Conservation (phyloP, 2,888 invertebrate genomes). For the Lasiommata megera region DNA sequence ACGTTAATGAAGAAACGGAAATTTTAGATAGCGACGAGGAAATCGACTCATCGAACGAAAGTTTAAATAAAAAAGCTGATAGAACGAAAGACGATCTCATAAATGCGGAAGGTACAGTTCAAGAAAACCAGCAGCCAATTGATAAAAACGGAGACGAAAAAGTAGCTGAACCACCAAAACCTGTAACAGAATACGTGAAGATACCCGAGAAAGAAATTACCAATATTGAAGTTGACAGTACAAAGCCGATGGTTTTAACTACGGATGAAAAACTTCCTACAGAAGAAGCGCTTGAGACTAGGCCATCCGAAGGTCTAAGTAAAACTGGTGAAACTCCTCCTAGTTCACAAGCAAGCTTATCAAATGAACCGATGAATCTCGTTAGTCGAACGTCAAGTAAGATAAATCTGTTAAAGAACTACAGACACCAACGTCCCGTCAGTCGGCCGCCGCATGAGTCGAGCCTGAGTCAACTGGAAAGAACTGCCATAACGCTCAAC, state of each 20-base stretch:
- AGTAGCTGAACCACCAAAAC: background rate
- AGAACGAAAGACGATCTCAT: constrained; percentile 9
- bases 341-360: constrained; percentile 31
- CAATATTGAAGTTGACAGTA: constrained; percentile 9
- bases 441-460: constrained; percentile 63
- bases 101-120: constrained; percentile 11
- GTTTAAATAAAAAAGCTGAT: background rate
- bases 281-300: constrained; percentile 63
- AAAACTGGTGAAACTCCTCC: constrained; percentile 34
- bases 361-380: constrained; percentile 41
- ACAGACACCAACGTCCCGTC: constrained; percentile 68
- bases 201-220: constrained; percentile 17
- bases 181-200: constrained; percentile 22
- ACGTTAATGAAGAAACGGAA: constrained; percentile 66
- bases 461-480: constrained; percentile 67
- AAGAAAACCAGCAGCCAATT: constrained; percentile 18
- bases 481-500: constrained; percentile 66
- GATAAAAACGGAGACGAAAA: constrained; percentile 3
- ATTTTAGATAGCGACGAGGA: constrained; percentile 71
- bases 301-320: constrained; percentile 45
- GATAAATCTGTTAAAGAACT: constrained; percentile 72
- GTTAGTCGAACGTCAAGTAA: constrained; percentile 58
- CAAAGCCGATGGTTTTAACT: constrained; percentile 55
- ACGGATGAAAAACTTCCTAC: constrained; percentile 70
- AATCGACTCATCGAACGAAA: constrained; percentile 35